Evolutionary conservation across 2,113 vertebrate genomes (phyloP).

Genomic region (Syngnathus scovelli): DNA sequence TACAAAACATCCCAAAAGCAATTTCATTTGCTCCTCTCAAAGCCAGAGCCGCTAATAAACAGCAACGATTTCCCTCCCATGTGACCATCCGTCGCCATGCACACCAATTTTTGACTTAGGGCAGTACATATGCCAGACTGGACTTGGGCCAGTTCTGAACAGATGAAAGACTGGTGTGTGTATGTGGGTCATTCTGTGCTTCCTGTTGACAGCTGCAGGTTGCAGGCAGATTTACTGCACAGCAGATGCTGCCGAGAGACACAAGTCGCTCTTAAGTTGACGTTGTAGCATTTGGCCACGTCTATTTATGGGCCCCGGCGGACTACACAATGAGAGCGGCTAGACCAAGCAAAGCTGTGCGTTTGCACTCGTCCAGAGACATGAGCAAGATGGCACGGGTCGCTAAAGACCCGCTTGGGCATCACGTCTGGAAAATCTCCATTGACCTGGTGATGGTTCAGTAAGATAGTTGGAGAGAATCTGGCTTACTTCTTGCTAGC

Average conservation of each 20-base stretch:
- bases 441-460: conserved; percentile 29
- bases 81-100: not conserved
- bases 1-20: conserved; percentile 31
- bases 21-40: conserved; percentile 30
- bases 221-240: conserved; percentile 63
- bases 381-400: conserved; percentile 44
- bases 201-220: conserved; percentile 71
- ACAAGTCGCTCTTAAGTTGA: conserved; percentile 56
- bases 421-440: not conserved
- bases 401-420: conserved; percentile 45
- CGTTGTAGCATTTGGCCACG: conserved; percentile 55
- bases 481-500: conserved; percentile 41
- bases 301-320: conserved; percentile 53
- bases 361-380: too few relatives aligned
- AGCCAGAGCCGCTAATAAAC: not conserved
- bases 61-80: not conserved
- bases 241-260: conserved; percentile 65
- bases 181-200: conserved; percentile 58
- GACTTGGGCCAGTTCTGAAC: conserved; percentile 33
- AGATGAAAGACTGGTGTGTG: conserved; percentile 45
- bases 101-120: not conserved
- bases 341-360: conserved; percentile 55
- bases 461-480: conserved; percentile 18
- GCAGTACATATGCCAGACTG: conserved; percentile 26
- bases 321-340: conserved; percentile 40